Percentiles rank a stretch among this genome's conserved stretches.
These are phyloP conservation scores for Nothura maculosa DNA, from an alignment of 2,797 vertebrate species.

Conservation along the genomic window DNA sequence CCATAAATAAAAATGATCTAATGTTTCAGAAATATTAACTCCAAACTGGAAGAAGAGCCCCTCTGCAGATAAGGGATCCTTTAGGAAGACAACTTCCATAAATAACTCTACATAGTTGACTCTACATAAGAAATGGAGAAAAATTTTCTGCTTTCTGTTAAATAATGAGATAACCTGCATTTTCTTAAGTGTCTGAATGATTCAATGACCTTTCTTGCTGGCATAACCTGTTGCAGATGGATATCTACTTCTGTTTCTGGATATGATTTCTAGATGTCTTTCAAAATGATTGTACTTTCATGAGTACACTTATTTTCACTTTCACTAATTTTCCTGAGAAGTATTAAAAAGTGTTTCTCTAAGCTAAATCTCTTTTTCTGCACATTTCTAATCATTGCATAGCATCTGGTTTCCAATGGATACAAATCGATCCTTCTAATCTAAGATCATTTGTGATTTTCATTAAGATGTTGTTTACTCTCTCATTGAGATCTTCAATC, in stretches of 20 bases:
- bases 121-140: neutral
- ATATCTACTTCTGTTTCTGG: neutral
- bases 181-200: neutral
- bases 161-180: neutral
- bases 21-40: accelerated
- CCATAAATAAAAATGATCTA: neutral
- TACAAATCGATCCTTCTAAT: neutral
- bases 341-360: neutral
- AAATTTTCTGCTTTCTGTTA: neutral
- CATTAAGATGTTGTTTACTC: neutral
- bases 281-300: neutral
- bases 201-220: neutral
- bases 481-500: neutral
- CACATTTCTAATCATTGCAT: neutral
- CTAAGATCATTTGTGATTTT: neutral
- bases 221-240: neutral
- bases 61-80: neutral
- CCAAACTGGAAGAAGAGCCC: neutral
- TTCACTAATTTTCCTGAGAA: neutral
- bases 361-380: neutral
- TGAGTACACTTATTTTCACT: too few relatives aligned
- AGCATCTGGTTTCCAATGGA: neutral
- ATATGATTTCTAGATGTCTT: accelerated
- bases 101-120: neutral
- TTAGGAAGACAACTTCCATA: neutral